Percentiles rank a stretch among this genome's conserved stretches.
These are phyloP conservation scores for Gymnobelideus leadbeateri DNA, from an alignment of 2,113 vertebrate species.

Conservation along the genomic window DNA sequence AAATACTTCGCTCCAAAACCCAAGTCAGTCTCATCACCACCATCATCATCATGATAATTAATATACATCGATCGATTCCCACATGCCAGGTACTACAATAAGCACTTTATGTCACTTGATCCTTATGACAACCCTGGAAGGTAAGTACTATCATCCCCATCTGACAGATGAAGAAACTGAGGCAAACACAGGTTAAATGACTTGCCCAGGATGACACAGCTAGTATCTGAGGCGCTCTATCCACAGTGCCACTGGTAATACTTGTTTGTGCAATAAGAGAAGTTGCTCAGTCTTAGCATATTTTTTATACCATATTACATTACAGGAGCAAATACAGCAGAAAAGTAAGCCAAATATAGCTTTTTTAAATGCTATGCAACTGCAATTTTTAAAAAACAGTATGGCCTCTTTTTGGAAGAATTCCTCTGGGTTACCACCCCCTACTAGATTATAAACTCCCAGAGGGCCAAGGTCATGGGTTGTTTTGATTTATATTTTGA, in stretches of 20 bases:
- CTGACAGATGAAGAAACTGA: background rate
- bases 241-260: background rate
- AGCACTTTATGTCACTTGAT: background rate
- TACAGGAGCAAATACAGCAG: background rate
- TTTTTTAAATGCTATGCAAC: background rate
- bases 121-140: background rate
- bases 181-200: constrained; percentile 67
- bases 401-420: background rate
- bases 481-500: background rate
- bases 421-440: background rate
- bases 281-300: constrained; percentile 16
- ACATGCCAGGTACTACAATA: background rate
- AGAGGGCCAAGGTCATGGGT: background rate
- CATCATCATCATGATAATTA: background rate
- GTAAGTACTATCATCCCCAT: background rate
- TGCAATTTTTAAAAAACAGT: background rate
- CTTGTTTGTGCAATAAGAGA: constrained; percentile 31
- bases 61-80: background rate
- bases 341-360: background rate
- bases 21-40: background rate
- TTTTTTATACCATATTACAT: constrained; percentile 36
- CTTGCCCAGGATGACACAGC: background rate
- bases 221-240: too few species aligned
- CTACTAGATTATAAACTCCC: background rate
- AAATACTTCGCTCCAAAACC: background rate